Base-by-base conservation (phyloP, 2,113 vertebrate species). In the Atractosteus spatula region DNA sequence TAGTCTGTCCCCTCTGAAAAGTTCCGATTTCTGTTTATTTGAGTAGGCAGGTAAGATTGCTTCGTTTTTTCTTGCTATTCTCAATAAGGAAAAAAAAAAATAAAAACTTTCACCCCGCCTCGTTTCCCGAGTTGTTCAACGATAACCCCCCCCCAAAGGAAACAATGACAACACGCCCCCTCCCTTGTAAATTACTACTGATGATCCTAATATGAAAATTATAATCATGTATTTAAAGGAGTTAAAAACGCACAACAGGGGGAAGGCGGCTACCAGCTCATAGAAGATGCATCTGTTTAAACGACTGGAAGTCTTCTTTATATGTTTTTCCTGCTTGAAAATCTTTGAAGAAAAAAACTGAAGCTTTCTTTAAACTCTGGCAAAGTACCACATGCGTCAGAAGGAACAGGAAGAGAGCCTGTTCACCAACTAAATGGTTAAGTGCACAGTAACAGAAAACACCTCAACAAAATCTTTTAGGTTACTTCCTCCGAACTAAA, bases 221-320 rank as follows among this genome's bases (percentile, higher is more conserved):
- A 29, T 29, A 29, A 29, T 29, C 1, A 29, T 29, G 29, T 29
- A 29, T 29, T 29, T 29, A 29, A 29, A 29, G 1, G 29, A 29
- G 29, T 29, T 29, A 1, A 16, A 13, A 3, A 12, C 5, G 57
- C 57, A 6, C 11, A 51, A 10, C 47, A 13, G 42, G 16, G 10
- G 17, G 41, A 3, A 47, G 62, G 29, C 63, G 13, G 29, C 41
- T 71, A 45, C 10, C 71, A 72, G n/a, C 13, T 59, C n/a, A 59
- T n/a, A 59, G 13, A 7, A 6, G 3, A 59, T 5, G 13, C n/a
- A 14, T 59, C 86, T 82, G 78, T 85, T 82, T 79, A 77, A 85
- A 86, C 82, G 5, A 51, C 47, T 89, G 86, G 89, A 83, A 86
- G 89, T 87, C 78, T 88, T 84, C 85, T 88, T 80, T 87, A 81